Percentiles rank a stretch among this genome's conserved stretches.
phyloP scores from a whole-genome alignment of 2,113 vertebrate genomes.

The Microcebus griseorufus region DNA sequence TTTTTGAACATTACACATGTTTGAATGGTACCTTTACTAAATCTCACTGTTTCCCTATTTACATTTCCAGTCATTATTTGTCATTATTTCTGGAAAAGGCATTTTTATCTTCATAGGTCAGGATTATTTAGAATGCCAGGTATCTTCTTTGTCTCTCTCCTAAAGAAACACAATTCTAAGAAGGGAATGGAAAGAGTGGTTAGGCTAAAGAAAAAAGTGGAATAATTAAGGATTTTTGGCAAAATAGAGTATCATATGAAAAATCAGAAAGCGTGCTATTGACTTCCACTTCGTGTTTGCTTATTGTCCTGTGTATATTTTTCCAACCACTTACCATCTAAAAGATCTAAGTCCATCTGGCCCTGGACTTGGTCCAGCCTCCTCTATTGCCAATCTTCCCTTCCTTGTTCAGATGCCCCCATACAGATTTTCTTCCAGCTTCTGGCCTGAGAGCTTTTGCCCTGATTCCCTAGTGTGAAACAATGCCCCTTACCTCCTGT shows the following conservation, averaged over 20 bases:
- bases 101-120: neutral
- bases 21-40: neutral
- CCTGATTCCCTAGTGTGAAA: neutral
- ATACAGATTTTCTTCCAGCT: neutral
- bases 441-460: neutral
- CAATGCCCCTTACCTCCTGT: neutral
- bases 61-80: neutral
- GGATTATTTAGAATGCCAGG: neutral
- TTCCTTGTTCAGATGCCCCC: neutral
- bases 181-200: neutral
- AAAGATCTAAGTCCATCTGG: rapidly evolving
- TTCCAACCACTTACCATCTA: neutral
- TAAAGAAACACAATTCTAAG: neutral
- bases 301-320: neutral
- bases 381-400: neutral
- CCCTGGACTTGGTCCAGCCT: neutral
- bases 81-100: neutral
- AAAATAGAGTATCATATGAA: neutral
- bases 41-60: neutral
- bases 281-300: neutral
- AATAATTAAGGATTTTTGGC: neutral
- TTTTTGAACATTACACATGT: neutral
- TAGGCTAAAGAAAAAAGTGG: neutral
- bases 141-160: neutral
- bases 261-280: neutral